A percentile compares a stretch with the other conserved stretches of the same genome.
phyloP scores from a whole-genome alignment of 2,888 invertebrate species.

The Macrophya alboannulata region DNA sequence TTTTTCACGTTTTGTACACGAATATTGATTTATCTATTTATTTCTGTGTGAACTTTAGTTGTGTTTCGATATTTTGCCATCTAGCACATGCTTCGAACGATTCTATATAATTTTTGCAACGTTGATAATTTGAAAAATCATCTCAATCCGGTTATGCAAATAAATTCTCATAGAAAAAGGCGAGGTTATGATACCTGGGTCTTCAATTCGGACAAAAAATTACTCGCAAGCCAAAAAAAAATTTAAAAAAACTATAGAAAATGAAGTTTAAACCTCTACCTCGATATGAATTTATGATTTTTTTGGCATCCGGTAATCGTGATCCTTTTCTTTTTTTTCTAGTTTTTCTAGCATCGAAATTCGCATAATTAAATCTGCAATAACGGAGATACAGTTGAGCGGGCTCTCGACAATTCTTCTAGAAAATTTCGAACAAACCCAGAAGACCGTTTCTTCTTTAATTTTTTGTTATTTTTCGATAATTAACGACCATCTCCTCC shows the following conservation, averaged over 20 bases:
- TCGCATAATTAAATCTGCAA: neutral
- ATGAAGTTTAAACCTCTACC: no score
- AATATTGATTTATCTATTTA: neutral
- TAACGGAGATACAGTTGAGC: neutral
- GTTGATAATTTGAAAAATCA: neutral
- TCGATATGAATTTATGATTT: no score
- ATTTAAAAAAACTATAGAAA: neutral
- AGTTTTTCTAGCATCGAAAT: neutral
- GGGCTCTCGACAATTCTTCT: neutral
- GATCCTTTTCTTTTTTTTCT: neutral
- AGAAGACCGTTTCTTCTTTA: neutral
- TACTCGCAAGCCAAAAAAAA: neutral
- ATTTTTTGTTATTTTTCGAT: neutral
- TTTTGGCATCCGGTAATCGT: no score
- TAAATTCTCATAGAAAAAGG: neutral
- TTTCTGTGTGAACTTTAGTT: neutral
- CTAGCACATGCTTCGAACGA: neutral
- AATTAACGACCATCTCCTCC: neutral
- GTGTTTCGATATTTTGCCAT: neutral
- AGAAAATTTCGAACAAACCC: neutral
- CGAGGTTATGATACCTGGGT: neutral
- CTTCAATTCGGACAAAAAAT: neutral
- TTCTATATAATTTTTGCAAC: no score
- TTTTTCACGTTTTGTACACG: neutral
- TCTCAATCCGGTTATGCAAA: neutral